Conservation (phyloP, 2,113 vertebrate genomes). For the Rousettus leschenaultii region DNA sequence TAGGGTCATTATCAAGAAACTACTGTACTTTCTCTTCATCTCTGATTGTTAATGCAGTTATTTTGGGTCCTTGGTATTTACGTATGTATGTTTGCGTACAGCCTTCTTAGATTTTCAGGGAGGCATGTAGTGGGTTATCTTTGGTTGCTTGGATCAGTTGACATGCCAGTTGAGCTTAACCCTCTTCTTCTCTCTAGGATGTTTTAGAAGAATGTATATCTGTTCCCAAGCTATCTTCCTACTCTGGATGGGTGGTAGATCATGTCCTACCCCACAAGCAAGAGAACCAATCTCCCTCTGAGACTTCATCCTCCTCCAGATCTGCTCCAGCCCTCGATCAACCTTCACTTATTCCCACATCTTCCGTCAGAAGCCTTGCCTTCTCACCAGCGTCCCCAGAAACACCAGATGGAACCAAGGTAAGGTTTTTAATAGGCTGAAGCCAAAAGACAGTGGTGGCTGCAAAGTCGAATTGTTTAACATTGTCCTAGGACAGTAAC, state of each 20-base stretch:
- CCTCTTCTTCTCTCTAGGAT: constrained; percentile 68
- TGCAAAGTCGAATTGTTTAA: neutral
- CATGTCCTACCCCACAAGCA: constrained; percentile 29
- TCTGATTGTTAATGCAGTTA: neutral
- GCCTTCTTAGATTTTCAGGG: neutral
- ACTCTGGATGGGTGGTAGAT: constrained; percentile 82
- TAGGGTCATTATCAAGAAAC: neutral
- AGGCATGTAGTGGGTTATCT: neutral
- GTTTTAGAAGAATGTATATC: constrained; percentile 77
- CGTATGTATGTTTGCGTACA: neutral
- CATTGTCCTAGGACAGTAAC: neutral
- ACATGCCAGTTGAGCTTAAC: neutral
- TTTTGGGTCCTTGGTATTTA: neutral
- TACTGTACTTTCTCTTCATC: neutral
- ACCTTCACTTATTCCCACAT: neutral
- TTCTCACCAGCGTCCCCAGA: neutral
- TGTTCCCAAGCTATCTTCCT: constrained; percentile 76
- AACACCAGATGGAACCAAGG: constrained; percentile 65
- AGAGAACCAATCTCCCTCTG: neutral
- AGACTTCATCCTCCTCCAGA: neutral
- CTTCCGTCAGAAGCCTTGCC: neutral
- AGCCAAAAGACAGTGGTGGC: neutral
- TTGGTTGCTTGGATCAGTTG: neutral
- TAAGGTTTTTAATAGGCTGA: constrained; percentile 22
- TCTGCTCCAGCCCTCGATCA: neutral